Base-by-base conservation (phyloP, 2,888 invertebrate genomes). In the Oxycera nigricornis region DNA sequence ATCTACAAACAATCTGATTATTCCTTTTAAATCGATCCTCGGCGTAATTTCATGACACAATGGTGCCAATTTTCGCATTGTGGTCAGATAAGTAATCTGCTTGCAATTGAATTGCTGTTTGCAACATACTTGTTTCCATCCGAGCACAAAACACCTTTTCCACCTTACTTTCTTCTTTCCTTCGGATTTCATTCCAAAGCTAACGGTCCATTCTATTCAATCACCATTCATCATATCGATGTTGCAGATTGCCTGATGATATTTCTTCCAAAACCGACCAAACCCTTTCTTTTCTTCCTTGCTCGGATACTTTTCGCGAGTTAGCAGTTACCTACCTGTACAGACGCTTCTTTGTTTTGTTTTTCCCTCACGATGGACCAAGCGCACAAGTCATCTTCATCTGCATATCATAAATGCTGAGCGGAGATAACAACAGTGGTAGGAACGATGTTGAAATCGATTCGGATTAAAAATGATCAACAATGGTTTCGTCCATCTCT, bases 151-250 rank as follows among this genome's bases (percentile, higher is more conserved):
- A 70, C 52, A 70, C 70, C 70, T 70, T 70, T 70, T 46, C 20
- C 24, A 31, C 39, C 52, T 55, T 41, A 11, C 65, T 41, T 39
- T 65, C 30, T 22, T 65, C 30, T 22, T 65, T 7, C 55, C 3
- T 41, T 11, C 11, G 65, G 22, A 65, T 11, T 30, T 22, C 11
- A 65, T 65, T n/a, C 39, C 30, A 31, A 55, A 70, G 31, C 52
- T 70, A 70, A 70, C 70, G 70, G 70, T 70, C 70, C 70, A 52
- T 70, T 70, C 70, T 70, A 70, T 70, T 70, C 52, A 70, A 35
- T 70, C 55, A 52, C 70, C 70, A 70, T 70, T 70, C 70, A 70
- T 70, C 70, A 70, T 70, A 70, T 70, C 70, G 55, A 70, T 52
- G 31, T 35, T 30, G 24, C 30, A 52, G 70, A 70, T 70, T 70